Base-by-base conservation (phyloP, 2,113 vertebrate species). In the Nycticorax nycticorax region DNA sequence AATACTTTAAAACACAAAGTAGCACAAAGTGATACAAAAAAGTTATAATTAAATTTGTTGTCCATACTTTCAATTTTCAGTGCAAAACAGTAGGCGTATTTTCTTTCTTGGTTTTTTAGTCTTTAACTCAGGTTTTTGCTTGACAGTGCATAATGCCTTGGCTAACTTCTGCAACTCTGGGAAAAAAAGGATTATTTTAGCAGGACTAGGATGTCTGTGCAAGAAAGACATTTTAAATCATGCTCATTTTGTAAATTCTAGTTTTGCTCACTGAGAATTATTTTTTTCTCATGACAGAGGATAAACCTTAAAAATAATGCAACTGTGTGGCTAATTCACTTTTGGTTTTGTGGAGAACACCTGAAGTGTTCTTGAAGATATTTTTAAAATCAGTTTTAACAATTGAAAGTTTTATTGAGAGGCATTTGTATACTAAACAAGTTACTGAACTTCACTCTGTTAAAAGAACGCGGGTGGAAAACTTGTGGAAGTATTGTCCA, bases 251-350 rank as follows among this genome's bases (percentile, higher is more conserved):
- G 9, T 28, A 76, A 56, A 32, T 62, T 71, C 10, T 73, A 24
- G 10, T 78, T 93, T 53, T 75, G 21, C 22, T 17, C 6, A 52
- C 13, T 20, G 21, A 41, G 22, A 26, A 7, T 26, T 62, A 10
- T 23, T 60, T 88, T 90, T 64, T n/a, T n/a, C n/a, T n/a, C n/a
- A n/a, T n/a, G n/a, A n/a, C n/a, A n/a, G n/a, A n/a, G n/a, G n/a
- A n/a, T n/a, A n/a, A n/a, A n/a, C n/a, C n/a, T n/a, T n/a, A n/a
- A 66, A 84, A 72, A 33, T 12, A 0, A 56, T 55, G 14, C 9
- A 43, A 16, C 39, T 77, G 10, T 53, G 43, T 85, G 75, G 27
- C 41, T 63, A 50, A 35, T 79, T 45, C 23, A 32, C 32, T 67
- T 77, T 77, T 6, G 21, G 15, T 73, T 88, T 41, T 85, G 5